Evolutionary conservation across 1,140 invertebrate species (phyloP), one percentile per base, ranked within the genome.

Genomic region (Tetraneura akinire): DNA sequence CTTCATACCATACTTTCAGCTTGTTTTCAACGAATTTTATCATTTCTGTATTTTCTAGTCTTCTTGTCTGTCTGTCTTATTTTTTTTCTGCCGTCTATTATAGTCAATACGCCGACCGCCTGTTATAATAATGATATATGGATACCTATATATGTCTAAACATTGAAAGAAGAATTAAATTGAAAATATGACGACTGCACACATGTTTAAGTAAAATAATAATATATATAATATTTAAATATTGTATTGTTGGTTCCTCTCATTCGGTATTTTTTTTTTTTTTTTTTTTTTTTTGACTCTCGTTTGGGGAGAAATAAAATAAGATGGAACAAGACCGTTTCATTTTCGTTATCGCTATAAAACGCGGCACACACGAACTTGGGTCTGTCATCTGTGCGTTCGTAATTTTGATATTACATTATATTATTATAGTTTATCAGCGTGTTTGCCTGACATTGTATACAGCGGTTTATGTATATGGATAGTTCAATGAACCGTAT

Each of bases 401-500:
- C 13, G 37, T 76, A 76, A 76, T 76, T 76, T 23, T 6, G n/a
- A 11, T 57, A 45, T 16, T n/a, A 37, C 32, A 37, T 37, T 4
- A 37, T 37, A 37, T 37, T 4, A 3, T 8, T 37, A 37, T 37
- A 37, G 51, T 60, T 60, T 76, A 60, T 76, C 73, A 76, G 73
- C 42, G 73, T 45, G 53, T 57, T 76, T 18, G 37, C 53, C 21
- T 60, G 37, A 76, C 53, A 45, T 76, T 57, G 73, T 37, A 37
- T 26, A 57, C 21, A 32, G 11, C 13, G 18, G 32, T 37, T 37
- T 37, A 37, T n/a, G n/a, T n/a, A n/a, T 37, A 37, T 74, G 60
- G 73, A 57, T 60, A 76, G 73, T 76, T 76, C 73, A 57, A 76
- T 60, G 73, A 76, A 76, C 73, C 37, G 21, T 76, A 76, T 76